phyloP scores from a whole-genome alignment of 2,113 vertebrate genomes.

The Rhinogobius similis region DNA sequence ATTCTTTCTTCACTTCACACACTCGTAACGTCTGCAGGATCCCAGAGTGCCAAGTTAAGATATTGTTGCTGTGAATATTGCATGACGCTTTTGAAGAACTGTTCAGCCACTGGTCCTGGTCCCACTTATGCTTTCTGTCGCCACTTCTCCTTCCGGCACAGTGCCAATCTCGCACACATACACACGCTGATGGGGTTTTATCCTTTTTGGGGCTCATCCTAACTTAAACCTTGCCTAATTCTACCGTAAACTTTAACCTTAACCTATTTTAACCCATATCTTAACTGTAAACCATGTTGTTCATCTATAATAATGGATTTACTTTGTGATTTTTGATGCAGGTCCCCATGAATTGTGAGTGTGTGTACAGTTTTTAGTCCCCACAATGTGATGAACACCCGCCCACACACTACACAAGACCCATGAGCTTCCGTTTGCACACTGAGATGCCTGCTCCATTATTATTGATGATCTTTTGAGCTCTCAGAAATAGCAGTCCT shows the following conservation, averaged over 20 bases:
- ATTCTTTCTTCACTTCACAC: slow-evolving; percentile 29
- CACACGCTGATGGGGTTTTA: too few species aligned
- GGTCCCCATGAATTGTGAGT: too few species aligned
- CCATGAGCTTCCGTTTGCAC: slow-evolving; percentile 47
- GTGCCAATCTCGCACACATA: slow-evolving; percentile 33
- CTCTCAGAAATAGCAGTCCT: slow-evolving; percentile 52
- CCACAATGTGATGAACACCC: neutral
- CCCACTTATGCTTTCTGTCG: slow-evolving; percentile 42
- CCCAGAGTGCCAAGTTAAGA: slow-evolving; percentile 47
- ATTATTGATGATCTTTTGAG: slow-evolving; percentile 70
- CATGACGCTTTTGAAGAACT: slow-evolving; percentile 47
- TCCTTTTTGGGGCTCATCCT: too few species aligned
- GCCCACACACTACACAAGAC: slow-evolving; percentile 5
- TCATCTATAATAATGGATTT: too few species aligned
- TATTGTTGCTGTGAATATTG: slow-evolving; percentile 60
- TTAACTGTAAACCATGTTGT: too few species aligned
- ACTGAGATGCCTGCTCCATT: slow-evolving; percentile 48
- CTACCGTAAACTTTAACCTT: too few species aligned
- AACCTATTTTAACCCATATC: too few species aligned
- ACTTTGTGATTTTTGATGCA: too few species aligned
- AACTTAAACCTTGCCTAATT: too few species aligned
- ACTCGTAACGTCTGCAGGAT: slow-evolving; percentile 28
- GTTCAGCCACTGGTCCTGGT: slow-evolving; percentile 29
- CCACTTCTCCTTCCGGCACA: slow-evolving; percentile 38
- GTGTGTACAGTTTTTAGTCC: too few species aligned